Base-by-base conservation (phyloP, 2,888 invertebrate genomes). In the Gisinianus flammeolus region DNA sequence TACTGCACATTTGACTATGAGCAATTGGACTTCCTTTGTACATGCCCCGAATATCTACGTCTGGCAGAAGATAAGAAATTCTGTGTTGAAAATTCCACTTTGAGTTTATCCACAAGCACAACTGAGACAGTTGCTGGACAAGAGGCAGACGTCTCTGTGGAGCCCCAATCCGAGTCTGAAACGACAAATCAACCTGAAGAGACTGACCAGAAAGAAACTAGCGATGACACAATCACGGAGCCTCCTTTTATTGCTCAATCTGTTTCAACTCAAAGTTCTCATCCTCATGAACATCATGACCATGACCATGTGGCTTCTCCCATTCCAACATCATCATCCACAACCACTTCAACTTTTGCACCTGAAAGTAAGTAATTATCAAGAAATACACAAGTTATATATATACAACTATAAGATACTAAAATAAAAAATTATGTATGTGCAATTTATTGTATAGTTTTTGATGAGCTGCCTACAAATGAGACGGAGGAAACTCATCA, bases 1-100 rank as follows among this genome's bases (percentile, higher is more conserved):
- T 88, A 87, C 16, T 94, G 94, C 86, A 87, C 88, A 74, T 93
- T 92, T 85, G 91, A 93, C 86, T 91, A 91, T 85, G 87, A 88
- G 30, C 83, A 79, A 44, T 89, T 91, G 77, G 89, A 90, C 70
- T 93, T 93, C 85, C 87, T 87, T 35, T 94, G 94, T 86, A 88
- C 87, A 2, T 94, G 93, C 86, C 90, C 91, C 12, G 86, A 87
- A 56, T 90, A 90, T 35, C 85, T 90, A 88, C 84, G 88, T 72
- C 86, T 93, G 86, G 87, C 87, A 85, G 82, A 81, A 19, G 87
- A 87, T 84, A 87, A 86, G 22, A 90, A 88, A 85, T 88, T 85
- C 33, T 91, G 90, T 80, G 82, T 87, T 56, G 84, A 86, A 31
- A 77, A 74, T 71, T 2, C 30, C 19, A 33, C 67, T n/a, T 52